Percentiles rank a stretch among this genome's conserved stretches.
Evolutionary conservation across 1,140 invertebrate genomes (phyloP).

Genomic region (Zophobas atratus): DNA sequence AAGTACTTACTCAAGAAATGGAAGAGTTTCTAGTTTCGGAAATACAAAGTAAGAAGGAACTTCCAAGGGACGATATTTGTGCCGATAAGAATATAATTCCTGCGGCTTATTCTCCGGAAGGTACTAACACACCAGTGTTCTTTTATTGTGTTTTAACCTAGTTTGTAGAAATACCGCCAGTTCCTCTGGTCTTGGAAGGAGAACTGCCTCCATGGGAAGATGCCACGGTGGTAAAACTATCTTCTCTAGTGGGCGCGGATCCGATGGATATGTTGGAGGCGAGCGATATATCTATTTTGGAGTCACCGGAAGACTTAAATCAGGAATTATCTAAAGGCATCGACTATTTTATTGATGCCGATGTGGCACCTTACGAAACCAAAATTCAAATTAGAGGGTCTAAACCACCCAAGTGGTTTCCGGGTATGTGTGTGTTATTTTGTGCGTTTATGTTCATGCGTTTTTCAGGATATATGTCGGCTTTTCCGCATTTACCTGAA

Average conservation of each 20-base stretch:
- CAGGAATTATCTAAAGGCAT: slow-evolving; percentile 58
- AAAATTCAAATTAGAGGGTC: slow-evolving; percentile 63
- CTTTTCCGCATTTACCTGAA: slow-evolving; percentile 61
- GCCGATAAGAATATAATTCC: slow-evolving; percentile 7
- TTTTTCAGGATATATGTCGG: slow-evolving; percentile 61
- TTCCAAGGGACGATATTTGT: slow-evolving; percentile 1
- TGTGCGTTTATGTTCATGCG: slow-evolving; percentile 18
- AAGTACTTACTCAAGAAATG: slow-evolving; percentile 14
- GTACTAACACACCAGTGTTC: neutral
- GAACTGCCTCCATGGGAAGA: slow-evolving; percentile 24
- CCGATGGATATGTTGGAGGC: slow-evolving; percentile 52
- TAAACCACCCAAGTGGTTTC: slow-evolving; percentile 62
- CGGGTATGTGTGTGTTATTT: slow-evolving; percentile 55
- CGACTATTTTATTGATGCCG: slow-evolving; percentile 61
- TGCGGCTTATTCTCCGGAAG: neutral
- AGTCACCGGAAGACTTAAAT: slow-evolving; percentile 52
- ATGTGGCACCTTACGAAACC: slow-evolving; percentile 58
- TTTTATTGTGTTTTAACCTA: no score
- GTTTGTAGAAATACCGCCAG: no score
- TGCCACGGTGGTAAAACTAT: slow-evolving; percentile 1
- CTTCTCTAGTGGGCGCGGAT: slow-evolving; percentile 59
- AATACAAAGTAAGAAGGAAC: slow-evolving; percentile 10
- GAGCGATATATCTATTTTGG: slow-evolving; percentile 51
- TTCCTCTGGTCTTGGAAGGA: neutral
- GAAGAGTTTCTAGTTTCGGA: slow-evolving; percentile 37